A percentile compares a stretch with the other conserved stretches of the same genome.
These are phyloP conservation scores for Microcebus jonahi DNA, from an alignment of 2,113 vertebrate species.

Conservation along the genomic window DNA sequence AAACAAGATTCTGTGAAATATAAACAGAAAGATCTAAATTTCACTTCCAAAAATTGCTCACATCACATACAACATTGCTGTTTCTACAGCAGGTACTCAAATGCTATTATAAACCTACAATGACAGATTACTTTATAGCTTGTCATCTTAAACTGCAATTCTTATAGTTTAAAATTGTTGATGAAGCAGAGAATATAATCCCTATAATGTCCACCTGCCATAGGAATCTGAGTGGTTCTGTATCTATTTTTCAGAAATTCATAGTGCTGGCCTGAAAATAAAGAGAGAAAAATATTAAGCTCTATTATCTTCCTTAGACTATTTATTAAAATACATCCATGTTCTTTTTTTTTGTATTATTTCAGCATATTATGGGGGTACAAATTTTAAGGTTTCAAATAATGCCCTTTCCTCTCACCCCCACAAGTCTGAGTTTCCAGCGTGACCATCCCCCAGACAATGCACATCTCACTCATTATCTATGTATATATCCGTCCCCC, in stretches of 20 bases:
- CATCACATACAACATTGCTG: not conserved
- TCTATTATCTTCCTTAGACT: not conserved
- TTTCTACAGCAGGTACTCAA: not conserved
- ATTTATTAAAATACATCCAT: not conserved
- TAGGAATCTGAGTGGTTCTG: not conserved
- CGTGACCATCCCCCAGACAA: too few species aligned
- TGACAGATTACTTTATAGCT: not conserved
- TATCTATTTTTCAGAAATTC: conserved; percentile 35
- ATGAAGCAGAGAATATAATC: conserved; percentile 4
- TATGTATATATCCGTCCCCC: too few species aligned
- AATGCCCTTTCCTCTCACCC: too few species aligned
- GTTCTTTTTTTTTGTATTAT: not conserved
- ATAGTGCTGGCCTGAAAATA: not conserved
- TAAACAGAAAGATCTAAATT: not conserved
- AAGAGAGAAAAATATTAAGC: not conserved
- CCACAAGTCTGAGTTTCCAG: too few species aligned
- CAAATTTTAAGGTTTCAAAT: too few species aligned
- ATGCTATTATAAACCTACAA: not conserved
- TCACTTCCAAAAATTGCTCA: not conserved
- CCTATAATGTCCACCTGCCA: not conserved
- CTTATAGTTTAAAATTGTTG: not conserved
- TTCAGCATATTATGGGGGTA: too few species aligned
- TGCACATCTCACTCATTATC: too few species aligned
- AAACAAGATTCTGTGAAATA: not conserved
- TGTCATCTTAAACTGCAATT: not conserved